These are phyloP conservation scores for Chironex yamaguchii DNA, from an alignment of 30 jellyfish, hydroid and myxozoan species.

Conservation along the genomic window DNA sequence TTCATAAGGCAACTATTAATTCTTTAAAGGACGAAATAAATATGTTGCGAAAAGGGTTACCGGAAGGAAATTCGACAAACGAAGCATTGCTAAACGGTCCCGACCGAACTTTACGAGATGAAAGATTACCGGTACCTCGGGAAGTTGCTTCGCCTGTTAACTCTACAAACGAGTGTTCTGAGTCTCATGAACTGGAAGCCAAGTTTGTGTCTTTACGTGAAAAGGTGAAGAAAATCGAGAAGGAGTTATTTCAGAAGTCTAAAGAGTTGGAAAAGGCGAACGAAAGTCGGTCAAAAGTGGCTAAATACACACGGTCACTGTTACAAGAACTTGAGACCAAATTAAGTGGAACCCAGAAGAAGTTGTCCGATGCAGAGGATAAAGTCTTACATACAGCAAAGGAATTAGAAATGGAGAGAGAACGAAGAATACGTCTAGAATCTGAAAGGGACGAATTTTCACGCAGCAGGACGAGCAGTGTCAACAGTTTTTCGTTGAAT, in stretches of 20 bases:
- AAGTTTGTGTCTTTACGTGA: slow-evolving; percentile 83
- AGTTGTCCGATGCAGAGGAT: slow-evolving; percentile 74
- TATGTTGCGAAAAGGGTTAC: slow-evolving; percentile 5
- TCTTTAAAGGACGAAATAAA: slow-evolving; percentile 64
- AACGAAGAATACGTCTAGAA: slow-evolving; percentile 79
- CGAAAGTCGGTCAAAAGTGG: slow-evolving; percentile 98
- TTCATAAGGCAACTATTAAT: slow-evolving; percentile 82
- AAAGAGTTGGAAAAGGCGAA: slow-evolving; percentile 98
- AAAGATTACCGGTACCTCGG: slow-evolving; percentile 52
- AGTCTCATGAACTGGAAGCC: slow-evolving; percentile 81
- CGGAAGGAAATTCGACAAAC: slow-evolving; percentile 4
- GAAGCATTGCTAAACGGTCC: slow-evolving; percentile 48
- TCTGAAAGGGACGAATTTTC: slow-evolving; percentile 60
- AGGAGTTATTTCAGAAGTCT: slow-evolving; percentile 87
- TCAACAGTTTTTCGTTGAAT: slow-evolving; percentile 27
- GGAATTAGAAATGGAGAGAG: slow-evolving; percentile 88
- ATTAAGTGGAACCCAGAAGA: slow-evolving; percentile 83
- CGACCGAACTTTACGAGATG: slow-evolving; percentile 25
- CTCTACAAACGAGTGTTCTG: slow-evolving; percentile 62
- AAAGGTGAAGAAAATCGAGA: slow-evolving; percentile 88
- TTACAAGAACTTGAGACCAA: slow-evolving; percentile 97
- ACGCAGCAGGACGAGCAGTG: slow-evolving; percentile 79
- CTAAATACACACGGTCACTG: slow-evolving; percentile 93
- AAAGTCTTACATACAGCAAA: slow-evolving; percentile 68
- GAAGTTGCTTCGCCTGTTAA: slow-evolving; percentile 42